phyloP scores from a whole-genome alignment of 2,113 vertebrate genomes.

The Oryctolagus cuniculus region DNA sequence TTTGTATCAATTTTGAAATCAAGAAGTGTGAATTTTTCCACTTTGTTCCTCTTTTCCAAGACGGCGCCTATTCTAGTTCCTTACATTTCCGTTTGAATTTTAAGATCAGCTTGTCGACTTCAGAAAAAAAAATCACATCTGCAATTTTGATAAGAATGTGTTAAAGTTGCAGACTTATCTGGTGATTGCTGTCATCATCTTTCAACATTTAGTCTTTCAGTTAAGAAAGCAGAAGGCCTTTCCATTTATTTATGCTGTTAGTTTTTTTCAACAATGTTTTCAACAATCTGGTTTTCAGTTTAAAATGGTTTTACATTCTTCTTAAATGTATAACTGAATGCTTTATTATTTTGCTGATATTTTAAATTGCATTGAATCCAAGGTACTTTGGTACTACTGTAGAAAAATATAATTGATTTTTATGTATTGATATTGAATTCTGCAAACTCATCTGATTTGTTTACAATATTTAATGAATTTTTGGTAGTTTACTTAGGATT shows the following conservation, averaged over 20 bases:
- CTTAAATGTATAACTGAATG: background rate
- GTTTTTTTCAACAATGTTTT: background rate
- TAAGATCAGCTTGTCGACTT: background rate
- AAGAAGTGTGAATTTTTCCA: background rate
- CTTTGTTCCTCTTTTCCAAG: background rate
- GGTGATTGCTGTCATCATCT: background rate
- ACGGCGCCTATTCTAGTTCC: background rate
- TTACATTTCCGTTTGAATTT: background rate
- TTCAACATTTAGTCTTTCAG: background rate
- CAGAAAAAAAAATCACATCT: background rate
- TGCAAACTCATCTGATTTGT: background rate
- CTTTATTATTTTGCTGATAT: background rate
- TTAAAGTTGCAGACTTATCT: background rate
- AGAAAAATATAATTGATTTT: background rate
- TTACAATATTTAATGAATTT: background rate
- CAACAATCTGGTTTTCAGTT: background rate
- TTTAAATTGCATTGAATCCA: background rate
- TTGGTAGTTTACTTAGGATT: background rate
- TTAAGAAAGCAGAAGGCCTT: background rate
- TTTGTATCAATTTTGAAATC: background rate
- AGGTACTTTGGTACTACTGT: background rate
- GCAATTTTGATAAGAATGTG: background rate
- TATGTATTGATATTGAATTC: background rate
- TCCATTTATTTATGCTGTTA: background rate
- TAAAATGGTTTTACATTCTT: background rate